Percentiles rank a stretch among this genome's conserved stretches.
These are phyloP conservation scores for Eulacestoma nigropectus DNA, from an alignment of 2,113 vertebrate species.

Conservation along the genomic window DNA sequence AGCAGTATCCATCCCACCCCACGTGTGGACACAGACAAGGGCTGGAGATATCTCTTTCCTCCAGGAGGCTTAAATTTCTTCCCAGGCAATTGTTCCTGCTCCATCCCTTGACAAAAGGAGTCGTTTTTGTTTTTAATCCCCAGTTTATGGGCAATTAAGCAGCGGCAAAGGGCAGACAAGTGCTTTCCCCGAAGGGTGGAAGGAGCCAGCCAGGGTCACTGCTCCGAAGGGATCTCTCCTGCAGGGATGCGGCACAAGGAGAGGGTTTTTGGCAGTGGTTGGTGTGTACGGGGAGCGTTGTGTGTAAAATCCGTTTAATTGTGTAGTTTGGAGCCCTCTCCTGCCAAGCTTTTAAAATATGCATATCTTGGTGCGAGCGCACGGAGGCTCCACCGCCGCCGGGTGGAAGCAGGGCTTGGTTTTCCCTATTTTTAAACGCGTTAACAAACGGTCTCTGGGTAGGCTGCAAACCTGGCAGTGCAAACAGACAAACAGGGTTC, in stretches of 20 bases:
- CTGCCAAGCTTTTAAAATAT: constrained; percentile 60
- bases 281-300: neutral
- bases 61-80: constrained; percentile 2
- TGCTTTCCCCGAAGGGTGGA: neutral
- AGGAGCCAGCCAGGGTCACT: neutral
- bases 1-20: neutral
- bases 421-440: neutral
- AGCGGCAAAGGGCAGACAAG: neutral
- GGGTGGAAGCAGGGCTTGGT: neutral
- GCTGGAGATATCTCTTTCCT: neutral
- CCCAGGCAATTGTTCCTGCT: neutral
- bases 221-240: neutral
- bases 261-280: neutral
- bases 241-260: neutral
- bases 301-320: neutral
- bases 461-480: neutral
- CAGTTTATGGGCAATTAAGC: neutral
- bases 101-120: neutral
- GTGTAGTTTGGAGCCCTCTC: constrained; percentile 67
- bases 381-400: neutral
- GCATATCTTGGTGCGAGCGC: neutral
- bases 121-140: neutral
- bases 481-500: neutral
- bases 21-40: neutral
- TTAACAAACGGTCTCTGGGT: neutral